Base-by-base conservation (phyloP, 2,113 vertebrate genomes). In the Calypte anna region DNA sequence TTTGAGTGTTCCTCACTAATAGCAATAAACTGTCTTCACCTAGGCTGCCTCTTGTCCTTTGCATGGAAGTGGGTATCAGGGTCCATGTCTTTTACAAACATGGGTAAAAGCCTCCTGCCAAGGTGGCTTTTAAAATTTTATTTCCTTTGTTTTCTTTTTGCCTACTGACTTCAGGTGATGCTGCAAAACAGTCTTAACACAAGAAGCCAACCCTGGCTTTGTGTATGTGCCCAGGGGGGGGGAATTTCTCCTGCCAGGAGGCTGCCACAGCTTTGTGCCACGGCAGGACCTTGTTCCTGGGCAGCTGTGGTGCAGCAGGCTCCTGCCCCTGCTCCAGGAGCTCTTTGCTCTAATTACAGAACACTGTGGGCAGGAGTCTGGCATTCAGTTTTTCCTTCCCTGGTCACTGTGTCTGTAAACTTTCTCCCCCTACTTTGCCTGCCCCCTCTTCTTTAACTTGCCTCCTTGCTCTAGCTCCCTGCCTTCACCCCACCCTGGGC, bases 71-170 rank as follows among this genome's bases (percentile, higher is more conserved):
- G 7, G 30, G 67, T 77, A 17, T n/a, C 33, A 51, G 57, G 16
- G 12, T 80, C 19, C 0, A 0, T 36, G 36, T 33, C 36, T 55
- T 51, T 24, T 13, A 8, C 23, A 69, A 17, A 53, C 0, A 0
- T 15, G 23, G 23, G 8, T 73, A 0, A 5, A 9, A 28, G 76
- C 40, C 51, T 53, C 46, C 28, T 54, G 14, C 11, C 40, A 8
- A 12, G 43, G 12, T 19, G 18, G 3, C 6, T 33, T 9, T 24
- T 7, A 8, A 67, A 67, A 36, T 28, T 63, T 40, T 12, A 15
- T 38, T 63, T 17, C 12, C n/a, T 18, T 28, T 10, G 19, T 25
- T 48, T 14, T n/a, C 33, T 11, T 33, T 6, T 20, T 3, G 6
- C 13, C 33, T 54, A 1, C 3, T 68, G 11, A 0, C 0, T 63